phyloP scores from a whole-genome alignment of 2,888 invertebrate genomes.

The Exephanes ischioxanthus region DNA sequence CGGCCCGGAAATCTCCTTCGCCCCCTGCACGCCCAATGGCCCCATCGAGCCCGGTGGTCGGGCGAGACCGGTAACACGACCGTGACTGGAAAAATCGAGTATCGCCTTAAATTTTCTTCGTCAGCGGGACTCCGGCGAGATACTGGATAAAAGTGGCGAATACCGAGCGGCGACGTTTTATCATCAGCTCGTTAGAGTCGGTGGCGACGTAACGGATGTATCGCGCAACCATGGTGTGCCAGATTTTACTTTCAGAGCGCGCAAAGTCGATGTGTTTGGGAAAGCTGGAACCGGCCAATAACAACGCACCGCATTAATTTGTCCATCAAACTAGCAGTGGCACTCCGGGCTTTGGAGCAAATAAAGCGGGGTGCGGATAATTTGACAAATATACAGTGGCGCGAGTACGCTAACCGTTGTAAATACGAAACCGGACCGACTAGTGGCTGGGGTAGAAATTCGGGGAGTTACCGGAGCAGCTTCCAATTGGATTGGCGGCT shows the following conservation, averaged over 20 bases:
- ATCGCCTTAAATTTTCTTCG: background rate
- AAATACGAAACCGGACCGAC: conserved; percentile 17
- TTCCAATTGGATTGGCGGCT: conserved; percentile 43
- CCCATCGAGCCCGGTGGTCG: background rate
- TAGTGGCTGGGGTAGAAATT: background rate
- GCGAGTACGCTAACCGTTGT: background rate
- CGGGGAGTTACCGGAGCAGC: conserved; percentile 10
- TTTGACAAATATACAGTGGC: conserved; percentile 20
- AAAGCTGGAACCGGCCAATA: background rate
- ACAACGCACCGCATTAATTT: conserved; percentile 24
- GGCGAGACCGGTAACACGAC: background rate
- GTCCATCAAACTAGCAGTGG: conserved; percentile 34
- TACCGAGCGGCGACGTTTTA: background rate
- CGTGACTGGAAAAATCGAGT: conserved; percentile 8
- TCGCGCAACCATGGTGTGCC: background rate
- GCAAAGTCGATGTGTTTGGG: background rate
- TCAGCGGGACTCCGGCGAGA: background rate
- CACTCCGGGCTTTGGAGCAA: conserved; percentile 46
- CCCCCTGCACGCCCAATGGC: background rate
- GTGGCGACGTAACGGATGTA: background rate
- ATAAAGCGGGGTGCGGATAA: conserved; percentile 27
- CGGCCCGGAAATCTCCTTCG: conserved; percentile 51
- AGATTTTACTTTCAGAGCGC: background rate
- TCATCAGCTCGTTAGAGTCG: background rate
- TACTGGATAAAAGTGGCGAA: background rate